Evolutionary conservation across 2,797 vertebrate species (phyloP), one percentile per base, ranked within the genome.

Genomic region (Epinephelus coioides): DNA sequence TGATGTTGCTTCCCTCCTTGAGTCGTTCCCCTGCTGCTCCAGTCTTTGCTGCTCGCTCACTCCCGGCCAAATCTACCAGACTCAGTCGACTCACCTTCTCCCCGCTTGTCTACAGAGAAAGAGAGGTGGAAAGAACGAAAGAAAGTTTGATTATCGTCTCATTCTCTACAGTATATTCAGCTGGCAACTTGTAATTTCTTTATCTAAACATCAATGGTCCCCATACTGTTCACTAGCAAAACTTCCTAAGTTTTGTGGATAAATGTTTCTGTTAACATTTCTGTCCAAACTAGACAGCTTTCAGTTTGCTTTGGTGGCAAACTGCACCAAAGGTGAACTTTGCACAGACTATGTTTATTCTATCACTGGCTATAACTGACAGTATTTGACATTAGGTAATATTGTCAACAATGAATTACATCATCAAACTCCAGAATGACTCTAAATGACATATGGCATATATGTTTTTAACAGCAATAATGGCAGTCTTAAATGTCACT

Each of bases 81-180:
- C 98, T 99, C 87, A 99, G 89, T 30, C 98, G 98, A 85, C 98
- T 98, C 92, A 99, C 98, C 88, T 99, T 99, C 93, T 99, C 98
- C 8, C 96, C 96, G 56, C 92, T 95, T 0, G 97, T 98, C 98
- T 99, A 62, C n/a, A 87, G 12, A 34, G n/a, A 17, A 44, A 74
- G 12, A 21, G 40, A 34, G 2, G 17, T 1, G 34, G 23, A 13
- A 19, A 60, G 63, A 69, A 49, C 69, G n/a, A 53, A 27, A 1
- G 17, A 82, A 43, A 44, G 18, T 25, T 1, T 10, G 4, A 73
- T 69, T 54, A 69, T 50, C 17, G 4, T 2, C 15, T 25, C 2
- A 46, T 18, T 64, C n/a, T 11, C 21, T 38, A 13, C 18, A 51
- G n/a, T 1, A 6, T 19, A 66, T 47, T 47, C 10, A 71, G 10